phyloP scores from a whole-genome alignment of 2,888 invertebrate species.

The Lithophane semibrunnea region DNA sequence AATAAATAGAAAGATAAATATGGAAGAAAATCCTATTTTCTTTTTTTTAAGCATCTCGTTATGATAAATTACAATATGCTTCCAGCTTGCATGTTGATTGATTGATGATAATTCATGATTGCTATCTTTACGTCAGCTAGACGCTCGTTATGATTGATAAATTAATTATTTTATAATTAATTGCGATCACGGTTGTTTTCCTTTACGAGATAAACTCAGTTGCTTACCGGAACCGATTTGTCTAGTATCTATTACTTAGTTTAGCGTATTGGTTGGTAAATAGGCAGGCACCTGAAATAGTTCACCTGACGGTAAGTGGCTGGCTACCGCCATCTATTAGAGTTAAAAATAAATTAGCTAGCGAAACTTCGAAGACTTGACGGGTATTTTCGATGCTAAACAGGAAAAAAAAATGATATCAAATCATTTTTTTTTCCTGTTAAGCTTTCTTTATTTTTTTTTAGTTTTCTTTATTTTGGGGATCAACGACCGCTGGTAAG shows the following conservation, averaged over 20 bases:
- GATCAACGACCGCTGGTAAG: too few species aligned
- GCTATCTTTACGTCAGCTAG: conserved; percentile 22
- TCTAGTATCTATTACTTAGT: conserved; percentile 7
- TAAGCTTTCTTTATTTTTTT: too few species aligned
- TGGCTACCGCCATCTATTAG: too few species aligned
- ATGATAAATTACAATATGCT: conserved; percentile 27
- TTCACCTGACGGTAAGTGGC: too few species aligned
- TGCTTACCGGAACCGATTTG: conserved; percentile 23
- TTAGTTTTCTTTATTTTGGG: too few species aligned
- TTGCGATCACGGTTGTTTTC: conserved; percentile 18
- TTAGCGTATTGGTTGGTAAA: background rate
- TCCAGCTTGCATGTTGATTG: conserved; percentile 40
- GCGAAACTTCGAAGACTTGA: too few species aligned
- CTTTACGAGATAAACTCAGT: conserved; percentile 26
- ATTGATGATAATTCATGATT: conserved; percentile 25
- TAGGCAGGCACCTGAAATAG: background rate
- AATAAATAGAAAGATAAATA: background rate
- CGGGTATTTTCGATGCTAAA: too few species aligned
- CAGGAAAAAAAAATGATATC: too few species aligned
- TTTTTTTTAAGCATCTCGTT: conserved; percentile 11
- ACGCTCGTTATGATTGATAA: conserved; percentile 33
- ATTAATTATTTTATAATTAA: conserved; percentile 45
- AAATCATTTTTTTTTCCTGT: too few species aligned
- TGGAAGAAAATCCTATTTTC: background rate
- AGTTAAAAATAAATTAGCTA: too few species aligned